Evolutionary conservation across 2,797 vertebrate genomes (phyloP), one percentile per base, ranked within the genome.

Genomic region (Cossypha polioptera): DNA sequence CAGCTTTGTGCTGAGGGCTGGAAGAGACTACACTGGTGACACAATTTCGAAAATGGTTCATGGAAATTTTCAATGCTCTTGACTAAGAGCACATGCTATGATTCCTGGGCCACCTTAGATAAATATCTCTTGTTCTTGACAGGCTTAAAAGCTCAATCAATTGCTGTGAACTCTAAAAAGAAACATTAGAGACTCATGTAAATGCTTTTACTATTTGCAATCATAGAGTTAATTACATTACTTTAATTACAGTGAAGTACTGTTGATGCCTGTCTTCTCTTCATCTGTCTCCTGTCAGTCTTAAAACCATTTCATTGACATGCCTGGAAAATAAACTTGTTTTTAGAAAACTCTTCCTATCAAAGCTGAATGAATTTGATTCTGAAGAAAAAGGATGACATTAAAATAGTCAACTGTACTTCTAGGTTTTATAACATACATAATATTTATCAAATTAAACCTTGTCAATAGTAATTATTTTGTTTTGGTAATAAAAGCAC

Each of bases 121-220:
- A 86, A 95, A 95, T 47, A 69, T 11, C 63, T 78, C 50, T 95
- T n/a, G 90, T 94, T 68, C 50, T 75, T 91, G 40, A 76, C 25
- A 65, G 43, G 67, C 59, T 91, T 79, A 81, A 94, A 95, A 88
- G 36, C 16, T 76, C 72, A 82, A 69, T 16, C 2, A 3, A 38
- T 91, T 51, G 17, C 17, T 75, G n/a, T 91, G 50, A 89, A 90
- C 29, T 87, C 69, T 86, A 85, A 90, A 86, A 96, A 94, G 21
- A 77, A 94, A 91, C 82, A 92, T 38, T 81, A 71, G 63, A 93
- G 25, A 40, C 36, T 28, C 69, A 29, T 71, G 65, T 85, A 74
- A 73, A 55, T 59, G 7, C 3, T 75, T 83, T 67, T 61, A 7
- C 4, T 68, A 63, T 89, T 82, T 69, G 63, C n/a, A 51, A 10